Evolutionary conservation across 2,888 invertebrate species (phyloP).

Genomic region (Parasteatoda lunata): DNA sequence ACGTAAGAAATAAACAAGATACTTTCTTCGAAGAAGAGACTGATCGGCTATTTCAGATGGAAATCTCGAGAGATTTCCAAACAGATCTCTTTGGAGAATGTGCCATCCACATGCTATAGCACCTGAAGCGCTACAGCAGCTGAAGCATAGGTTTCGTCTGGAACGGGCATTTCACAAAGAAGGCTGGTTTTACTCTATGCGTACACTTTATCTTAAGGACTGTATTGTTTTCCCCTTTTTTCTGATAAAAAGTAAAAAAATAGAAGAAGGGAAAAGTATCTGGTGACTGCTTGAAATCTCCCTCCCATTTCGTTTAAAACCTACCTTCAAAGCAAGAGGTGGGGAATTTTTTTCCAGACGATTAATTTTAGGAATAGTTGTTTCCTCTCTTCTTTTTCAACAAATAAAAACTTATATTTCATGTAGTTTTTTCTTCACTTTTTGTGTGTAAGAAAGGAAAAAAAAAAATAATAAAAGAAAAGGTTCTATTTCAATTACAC

Average conservation of each 20-base stretch:
- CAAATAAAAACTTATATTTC: neutral
- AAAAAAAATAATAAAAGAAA: too few relatives aligned
- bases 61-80: conserved; percentile 52
- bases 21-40: conserved; percentile 24
- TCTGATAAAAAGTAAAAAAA: neutral
- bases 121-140: conserved; percentile 36
- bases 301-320: conserved; percentile 26
- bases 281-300: conserved; percentile 48
- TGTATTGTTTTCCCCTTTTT: conserved; percentile 43
- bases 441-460: too few relatives aligned
- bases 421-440: neutral
- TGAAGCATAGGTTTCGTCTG: conserved; percentile 22
- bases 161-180: conserved; percentile 27
- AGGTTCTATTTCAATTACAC: too few relatives aligned
- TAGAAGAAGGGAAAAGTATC: conserved; percentile 16
- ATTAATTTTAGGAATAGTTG: conserved; percentile 57
- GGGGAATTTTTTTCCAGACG: conserved; percentile 37
- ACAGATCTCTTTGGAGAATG: conserved; percentile 34
- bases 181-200: conserved; percentile 5
- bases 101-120: conserved; percentile 34
- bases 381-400: conserved; percentile 22
- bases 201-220: conserved; percentile 8
- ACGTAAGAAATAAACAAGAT: conserved; percentile 17
- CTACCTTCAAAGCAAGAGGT: conserved; percentile 28
- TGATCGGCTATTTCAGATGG: conserved; percentile 58